Percentiles rank a stretch among this genome's conserved stretches.
These are phyloP conservation scores for Xylocampa areola DNA, from an alignment of 2,888 invertebrate species.

Conservation along the genomic window DNA sequence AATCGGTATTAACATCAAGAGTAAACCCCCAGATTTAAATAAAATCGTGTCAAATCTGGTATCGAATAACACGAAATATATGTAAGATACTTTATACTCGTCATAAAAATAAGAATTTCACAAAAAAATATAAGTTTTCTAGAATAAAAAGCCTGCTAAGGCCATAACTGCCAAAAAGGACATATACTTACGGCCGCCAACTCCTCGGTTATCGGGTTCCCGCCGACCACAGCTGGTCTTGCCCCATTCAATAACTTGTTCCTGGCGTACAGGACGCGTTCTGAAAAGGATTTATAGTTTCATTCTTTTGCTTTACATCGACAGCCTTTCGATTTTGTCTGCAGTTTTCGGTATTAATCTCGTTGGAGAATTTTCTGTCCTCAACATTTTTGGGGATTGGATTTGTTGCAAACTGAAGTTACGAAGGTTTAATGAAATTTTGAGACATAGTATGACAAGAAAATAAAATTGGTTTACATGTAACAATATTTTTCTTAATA, in stretches of 20 bases:
- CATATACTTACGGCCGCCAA: conserved; percentile 90
- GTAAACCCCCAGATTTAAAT: too few relatives aligned
- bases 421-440: too few relatives aligned
- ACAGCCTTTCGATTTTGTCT: conserved; percentile 40
- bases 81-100: too few relatives aligned
- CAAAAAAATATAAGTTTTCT: too few relatives aligned
- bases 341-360: conserved; percentile 15
- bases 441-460: neutral
- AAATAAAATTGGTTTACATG: neutral
- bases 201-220: conserved; percentile 91
- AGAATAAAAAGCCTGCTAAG: conserved; percentile 3
- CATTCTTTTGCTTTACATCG: conserved; percentile 45
- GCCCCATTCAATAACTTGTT: conserved; percentile 85
- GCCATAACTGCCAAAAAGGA: conserved; percentile 13
- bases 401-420: neutral
- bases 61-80: too few relatives aligned
- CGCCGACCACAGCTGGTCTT: conserved; percentile 90
- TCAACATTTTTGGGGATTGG: neutral
- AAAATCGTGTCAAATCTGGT: too few relatives aligned
- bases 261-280: conserved; percentile 91
- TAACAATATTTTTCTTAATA: neutral
- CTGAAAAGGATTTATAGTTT: conserved; percentile 79
- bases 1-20: too few relatives aligned
- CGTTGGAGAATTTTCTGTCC: neutral
- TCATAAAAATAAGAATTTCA: too few relatives aligned